A percentile compares a stretch with the other conserved stretches of the same genome.
Conservation (phyloP, 2,888 invertebrate genomes). For the Diabrotica balteata region DNA sequence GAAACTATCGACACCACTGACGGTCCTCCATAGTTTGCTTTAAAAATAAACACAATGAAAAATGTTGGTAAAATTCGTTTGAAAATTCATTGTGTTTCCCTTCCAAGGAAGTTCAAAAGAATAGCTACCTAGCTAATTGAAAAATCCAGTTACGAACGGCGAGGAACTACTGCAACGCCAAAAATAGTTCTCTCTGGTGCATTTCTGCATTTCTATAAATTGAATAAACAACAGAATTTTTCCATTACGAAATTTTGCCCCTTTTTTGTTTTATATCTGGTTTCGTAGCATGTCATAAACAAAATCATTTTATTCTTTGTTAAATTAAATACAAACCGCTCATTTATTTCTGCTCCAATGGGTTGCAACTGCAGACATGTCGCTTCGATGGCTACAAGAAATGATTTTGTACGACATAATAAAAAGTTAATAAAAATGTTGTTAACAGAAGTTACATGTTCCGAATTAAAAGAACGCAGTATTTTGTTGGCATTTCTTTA, state of each 20-base stretch:
- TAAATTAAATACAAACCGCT: neutral
- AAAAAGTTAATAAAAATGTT: no score
- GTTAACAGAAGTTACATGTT: no score
- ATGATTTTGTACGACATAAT: neutral
- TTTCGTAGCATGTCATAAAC: neutral
- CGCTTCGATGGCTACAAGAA: neutral
- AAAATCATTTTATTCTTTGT: neutral
- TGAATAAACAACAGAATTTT: neutral
- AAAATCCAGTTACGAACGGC: constrained; percentile 2
- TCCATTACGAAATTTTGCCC: neutral
- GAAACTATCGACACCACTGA: neutral
- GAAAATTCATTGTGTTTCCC: constrained; percentile 3
- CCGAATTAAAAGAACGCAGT: no score
- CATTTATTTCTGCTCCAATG: neutral
- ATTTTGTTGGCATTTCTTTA: no score
- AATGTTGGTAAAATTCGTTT: neutral
- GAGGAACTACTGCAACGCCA: neutral
- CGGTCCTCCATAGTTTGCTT: neutral
- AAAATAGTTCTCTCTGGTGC: neutral
- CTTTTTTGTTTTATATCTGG: neutral
- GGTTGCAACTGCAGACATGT: neutral
- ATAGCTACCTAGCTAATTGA: neutral
- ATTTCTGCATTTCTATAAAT: constrained; percentile 1
- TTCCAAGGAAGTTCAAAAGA: constrained; percentile 1
- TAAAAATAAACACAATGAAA: constrained; percentile 3